Evolutionary conservation across 2,888 invertebrate species (phyloP).

Genomic region (Perizoma flavofasciatum): DNA sequence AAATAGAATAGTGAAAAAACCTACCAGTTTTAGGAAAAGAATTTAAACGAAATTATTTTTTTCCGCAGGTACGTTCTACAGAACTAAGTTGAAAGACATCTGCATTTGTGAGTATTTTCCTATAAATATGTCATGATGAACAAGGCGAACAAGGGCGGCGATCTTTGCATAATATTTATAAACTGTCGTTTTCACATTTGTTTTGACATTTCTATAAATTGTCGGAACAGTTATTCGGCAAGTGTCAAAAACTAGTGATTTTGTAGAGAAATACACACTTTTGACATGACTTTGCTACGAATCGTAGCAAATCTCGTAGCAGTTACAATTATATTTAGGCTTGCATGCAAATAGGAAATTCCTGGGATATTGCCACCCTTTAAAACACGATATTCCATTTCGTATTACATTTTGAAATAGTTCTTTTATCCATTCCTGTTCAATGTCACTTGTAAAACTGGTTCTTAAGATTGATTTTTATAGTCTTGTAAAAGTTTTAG

Average conservation of each 20-base stretch:
- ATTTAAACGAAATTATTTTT: conserved; percentile 8
- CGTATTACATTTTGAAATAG: too few relatives aligned
- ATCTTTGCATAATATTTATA: conserved; percentile 26
- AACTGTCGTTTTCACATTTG: conserved; percentile 21
- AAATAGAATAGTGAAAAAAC: too few relatives aligned
- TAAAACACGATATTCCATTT: too few relatives aligned
- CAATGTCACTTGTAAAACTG: too few relatives aligned
- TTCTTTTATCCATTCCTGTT: too few relatives aligned
- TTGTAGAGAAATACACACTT: neutral
- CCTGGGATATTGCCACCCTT: too few relatives aligned
- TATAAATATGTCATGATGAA: conserved; percentile 32
- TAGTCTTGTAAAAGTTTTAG: too few relatives aligned
- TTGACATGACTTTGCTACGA: conserved; percentile 4
- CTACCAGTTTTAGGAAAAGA: too few relatives aligned
- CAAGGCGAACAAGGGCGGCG: conserved; percentile 33
- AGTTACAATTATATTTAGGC: neutral
- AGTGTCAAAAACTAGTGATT: conserved; percentile 2
- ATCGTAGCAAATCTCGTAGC: conserved; percentile 2
- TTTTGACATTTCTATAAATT: conserved; percentile 31
- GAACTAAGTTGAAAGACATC: neutral
- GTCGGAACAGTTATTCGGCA: conserved; percentile 16
- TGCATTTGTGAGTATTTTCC: conserved; percentile 25
- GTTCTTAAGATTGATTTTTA: too few relatives aligned
- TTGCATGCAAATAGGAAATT: too few relatives aligned
- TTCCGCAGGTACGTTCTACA: conserved; percentile 29